phyloP scores from a whole-genome alignment of 1,140 invertebrate species.

The Aradophagus sp. region DNA sequence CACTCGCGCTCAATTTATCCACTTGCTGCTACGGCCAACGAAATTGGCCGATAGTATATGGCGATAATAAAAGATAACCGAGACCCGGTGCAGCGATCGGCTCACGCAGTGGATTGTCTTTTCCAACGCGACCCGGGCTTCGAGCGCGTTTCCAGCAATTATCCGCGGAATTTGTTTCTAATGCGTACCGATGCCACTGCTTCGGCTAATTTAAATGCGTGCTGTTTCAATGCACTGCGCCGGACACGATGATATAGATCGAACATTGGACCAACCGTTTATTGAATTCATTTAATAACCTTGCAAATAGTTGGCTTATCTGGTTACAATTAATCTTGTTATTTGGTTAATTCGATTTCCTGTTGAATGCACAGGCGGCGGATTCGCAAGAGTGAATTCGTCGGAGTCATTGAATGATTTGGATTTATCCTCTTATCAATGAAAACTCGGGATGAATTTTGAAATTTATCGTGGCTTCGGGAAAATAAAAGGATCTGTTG shows the following conservation, averaged over 20 bases:
- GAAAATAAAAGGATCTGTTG: no score
- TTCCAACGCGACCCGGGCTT: conserved; percentile 2
- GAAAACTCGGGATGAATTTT: no score
- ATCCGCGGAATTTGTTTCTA: conserved; percentile 50
- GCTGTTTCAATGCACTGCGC: conserved; percentile 24
- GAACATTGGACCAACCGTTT: conserved; percentile 23
- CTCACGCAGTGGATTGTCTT: conserved; percentile 44
- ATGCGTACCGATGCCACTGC: conserved; percentile 32
- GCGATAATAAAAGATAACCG: conserved; percentile 57
- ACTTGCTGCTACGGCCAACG: conserved; percentile 35
- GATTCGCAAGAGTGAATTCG: no score
- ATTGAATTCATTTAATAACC: conserved; percentile 40
- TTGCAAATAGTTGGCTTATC: conserved; percentile 16
- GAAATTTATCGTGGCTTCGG: no score
- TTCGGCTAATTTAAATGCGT: conserved; percentile 36
- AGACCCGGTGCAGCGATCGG: conserved; percentile 42
- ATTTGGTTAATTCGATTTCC: no score
- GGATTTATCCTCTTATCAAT: no score
- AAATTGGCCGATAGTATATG: conserved; percentile 59
- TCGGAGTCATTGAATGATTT: no score
- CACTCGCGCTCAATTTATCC: conserved; percentile 51
- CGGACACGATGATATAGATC: conserved; percentile 31
- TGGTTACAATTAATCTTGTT: conserved; percentile 11
- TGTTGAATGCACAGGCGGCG: no score
- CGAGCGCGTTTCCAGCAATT: conserved; percentile 10